Conservation (phyloP, 2,888 invertebrate species). For the Platycnemis pennipes region DNA sequence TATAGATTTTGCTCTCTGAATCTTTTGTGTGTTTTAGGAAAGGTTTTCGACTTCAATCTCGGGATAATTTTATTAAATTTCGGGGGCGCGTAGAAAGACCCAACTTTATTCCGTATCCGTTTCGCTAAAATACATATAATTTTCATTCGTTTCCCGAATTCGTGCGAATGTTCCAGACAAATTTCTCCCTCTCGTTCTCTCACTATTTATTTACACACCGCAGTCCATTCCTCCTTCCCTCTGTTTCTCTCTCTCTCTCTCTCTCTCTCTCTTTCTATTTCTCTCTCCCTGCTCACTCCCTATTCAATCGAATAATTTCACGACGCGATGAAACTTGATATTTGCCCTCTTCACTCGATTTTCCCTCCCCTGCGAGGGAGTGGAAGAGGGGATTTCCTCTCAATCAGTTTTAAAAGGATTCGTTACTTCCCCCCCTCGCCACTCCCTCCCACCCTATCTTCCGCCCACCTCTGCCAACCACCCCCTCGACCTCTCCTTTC, state of each 20-base stretch:
- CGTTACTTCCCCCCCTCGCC: neutral
- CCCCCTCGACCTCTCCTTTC: neutral
- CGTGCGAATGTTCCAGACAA: neutral
- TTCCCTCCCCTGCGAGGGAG: neutral
- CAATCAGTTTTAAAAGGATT: slow-evolving; percentile 39
- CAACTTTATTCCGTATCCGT: neutral
- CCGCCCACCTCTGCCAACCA: neutral
- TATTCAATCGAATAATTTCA: slow-evolving; percentile 21
- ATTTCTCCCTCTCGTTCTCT: neutral
- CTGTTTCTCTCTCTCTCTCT: neutral
- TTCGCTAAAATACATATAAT: neutral
- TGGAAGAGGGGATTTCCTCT: neutral
- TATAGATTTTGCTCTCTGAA: neutral
- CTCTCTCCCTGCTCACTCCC: neutral
- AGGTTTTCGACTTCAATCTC: neutral
- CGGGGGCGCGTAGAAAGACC: neutral
- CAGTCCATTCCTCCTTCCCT: neutral
- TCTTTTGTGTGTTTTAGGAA: neutral
- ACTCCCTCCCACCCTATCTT: neutral
- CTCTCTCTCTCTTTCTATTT: neutral
- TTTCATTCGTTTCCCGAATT: neutral
- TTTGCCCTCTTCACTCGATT: neutral
- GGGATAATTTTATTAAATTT: neutral
- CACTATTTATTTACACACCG: neutral
- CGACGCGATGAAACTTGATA: slow-evolving; percentile 39